Evolutionary conservation across 1,140 invertebrate genomes (phyloP).

Genomic region (Rhopalosiphum maidis): DNA sequence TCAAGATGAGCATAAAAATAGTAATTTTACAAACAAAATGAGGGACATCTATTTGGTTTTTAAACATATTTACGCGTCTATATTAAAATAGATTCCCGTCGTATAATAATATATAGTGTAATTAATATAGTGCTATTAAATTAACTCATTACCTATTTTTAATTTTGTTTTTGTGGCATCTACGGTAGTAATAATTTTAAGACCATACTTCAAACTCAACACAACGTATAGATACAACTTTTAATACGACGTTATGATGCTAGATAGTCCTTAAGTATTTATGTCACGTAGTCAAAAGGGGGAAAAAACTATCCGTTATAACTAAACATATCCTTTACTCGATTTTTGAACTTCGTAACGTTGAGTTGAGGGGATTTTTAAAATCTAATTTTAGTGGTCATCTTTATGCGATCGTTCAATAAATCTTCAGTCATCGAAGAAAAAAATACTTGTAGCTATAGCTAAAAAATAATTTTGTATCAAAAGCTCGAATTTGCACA

Average conservation of each 20-base stretch:
- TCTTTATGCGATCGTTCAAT: background rate
- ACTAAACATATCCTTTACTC: background rate
- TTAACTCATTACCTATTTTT: background rate
- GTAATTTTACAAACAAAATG: background rate
- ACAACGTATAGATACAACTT: background rate
- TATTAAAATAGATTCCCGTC: background rate
- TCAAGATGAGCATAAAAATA: conserved; percentile 1
- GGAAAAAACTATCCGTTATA: background rate
- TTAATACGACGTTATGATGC: background rate
- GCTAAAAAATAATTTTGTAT: background rate
- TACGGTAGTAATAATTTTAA: background rate
- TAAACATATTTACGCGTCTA: background rate
- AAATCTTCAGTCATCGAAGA: background rate
- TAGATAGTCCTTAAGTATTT: background rate
- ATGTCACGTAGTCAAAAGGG: conserved; percentile 12
- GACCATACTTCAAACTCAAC: background rate
- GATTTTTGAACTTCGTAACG: background rate
- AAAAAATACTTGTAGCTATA: background rate
- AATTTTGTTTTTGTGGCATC: background rate
- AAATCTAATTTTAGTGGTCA: background rate
- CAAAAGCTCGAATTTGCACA: background rate
- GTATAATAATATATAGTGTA: background rate
- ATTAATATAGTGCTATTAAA: background rate
- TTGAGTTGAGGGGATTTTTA: background rate
- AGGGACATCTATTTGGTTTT: background rate